These are phyloP conservation scores for Lepisosteus oculatus DNA, from an alignment of 2,113 vertebrate species.

Conservation along the genomic window DNA sequence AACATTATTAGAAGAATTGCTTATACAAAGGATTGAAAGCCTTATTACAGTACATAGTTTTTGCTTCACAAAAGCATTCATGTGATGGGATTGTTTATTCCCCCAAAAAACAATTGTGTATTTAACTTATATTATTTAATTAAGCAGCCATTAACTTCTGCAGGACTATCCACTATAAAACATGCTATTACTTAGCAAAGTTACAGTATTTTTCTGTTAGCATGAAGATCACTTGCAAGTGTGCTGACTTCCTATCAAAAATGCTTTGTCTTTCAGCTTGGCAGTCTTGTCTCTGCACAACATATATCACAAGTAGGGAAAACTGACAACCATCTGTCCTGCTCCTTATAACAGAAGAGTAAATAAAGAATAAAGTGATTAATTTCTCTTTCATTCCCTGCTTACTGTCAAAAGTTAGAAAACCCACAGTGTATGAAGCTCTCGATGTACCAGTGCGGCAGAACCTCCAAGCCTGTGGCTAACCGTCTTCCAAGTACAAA, in stretches of 20 bases:
- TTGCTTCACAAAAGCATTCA: no score
- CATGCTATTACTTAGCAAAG: no score
- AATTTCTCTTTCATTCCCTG: constrained; percentile 72
- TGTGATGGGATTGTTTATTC: no score
- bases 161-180: no score
- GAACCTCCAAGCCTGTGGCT: constrained; percentile 83
- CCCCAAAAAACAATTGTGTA: no score
- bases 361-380: constrained; percentile 82
- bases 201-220: no score
- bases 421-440: constrained; percentile 71
- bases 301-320: constrained; percentile 49
- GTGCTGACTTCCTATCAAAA: neutral
- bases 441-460: constrained; percentile 77
- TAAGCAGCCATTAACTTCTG: no score
- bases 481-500: constrained; percentile 87
- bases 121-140: no score
- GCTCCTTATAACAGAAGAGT: constrained; percentile 53
- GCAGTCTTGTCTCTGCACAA: constrained; percentile 5
- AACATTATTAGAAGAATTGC: no score
- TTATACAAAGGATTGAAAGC: no score
- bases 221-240: neutral
- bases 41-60: no score
- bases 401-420: constrained; percentile 71
- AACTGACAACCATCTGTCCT: constrained; percentile 59
- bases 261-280: neutral